Conservation (phyloP, 2,888 invertebrate species). For the Craniophora ligustri region DNA sequence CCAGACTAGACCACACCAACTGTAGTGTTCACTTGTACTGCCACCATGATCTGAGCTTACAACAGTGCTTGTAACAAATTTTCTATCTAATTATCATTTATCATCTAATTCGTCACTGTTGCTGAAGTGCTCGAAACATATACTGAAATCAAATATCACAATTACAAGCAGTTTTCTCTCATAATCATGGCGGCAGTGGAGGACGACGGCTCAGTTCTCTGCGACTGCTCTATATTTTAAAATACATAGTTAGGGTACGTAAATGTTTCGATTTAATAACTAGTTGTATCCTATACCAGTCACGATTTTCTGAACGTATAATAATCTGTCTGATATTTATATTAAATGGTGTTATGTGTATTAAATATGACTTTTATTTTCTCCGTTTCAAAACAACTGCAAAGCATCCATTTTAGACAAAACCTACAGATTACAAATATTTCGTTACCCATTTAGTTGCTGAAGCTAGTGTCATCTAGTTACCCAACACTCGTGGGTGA, state of each 20-base stretch:
- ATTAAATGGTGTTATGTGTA: constrained; percentile 65
- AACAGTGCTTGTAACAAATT: no score
- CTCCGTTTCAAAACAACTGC: no score
- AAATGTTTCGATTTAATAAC: constrained; percentile 29
- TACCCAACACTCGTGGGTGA: no score
- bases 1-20: not conserved
- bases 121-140: no score
- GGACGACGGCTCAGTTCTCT: not conserved
- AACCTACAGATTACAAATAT: no score
- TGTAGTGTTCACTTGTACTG: not conserved
- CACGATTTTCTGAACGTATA: constrained; percentile 35
- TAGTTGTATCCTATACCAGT: constrained; percentile 31
- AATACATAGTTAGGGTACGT: constrained; percentile 19
- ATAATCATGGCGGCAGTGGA: not conserved
- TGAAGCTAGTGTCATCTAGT: no score
- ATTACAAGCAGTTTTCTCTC: no score
- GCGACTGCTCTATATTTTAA: not conserved
- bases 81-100: no score
- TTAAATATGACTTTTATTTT: constrained; percentile 22
- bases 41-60: not conserved
- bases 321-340: constrained; percentile 48
- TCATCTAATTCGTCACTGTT: no score
- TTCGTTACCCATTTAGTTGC: no score
- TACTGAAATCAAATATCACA: no score
- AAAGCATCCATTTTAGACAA: no score